These are phyloP conservation scores for Trichoplusia ni DNA, from an alignment of 1,140 invertebrate species.

Conservation along the genomic window DNA sequence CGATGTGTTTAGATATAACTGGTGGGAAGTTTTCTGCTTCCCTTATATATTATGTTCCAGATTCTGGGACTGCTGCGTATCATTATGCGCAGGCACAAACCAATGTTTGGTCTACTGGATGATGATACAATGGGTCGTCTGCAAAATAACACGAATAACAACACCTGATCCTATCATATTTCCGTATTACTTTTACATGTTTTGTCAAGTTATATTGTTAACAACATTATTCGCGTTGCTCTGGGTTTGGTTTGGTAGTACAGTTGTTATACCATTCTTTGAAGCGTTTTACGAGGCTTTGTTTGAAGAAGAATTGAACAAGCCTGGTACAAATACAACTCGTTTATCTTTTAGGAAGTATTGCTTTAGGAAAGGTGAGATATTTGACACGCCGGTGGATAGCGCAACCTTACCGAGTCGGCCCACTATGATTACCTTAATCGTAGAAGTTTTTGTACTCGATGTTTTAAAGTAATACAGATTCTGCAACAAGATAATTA, in stretches of 20 bases:
- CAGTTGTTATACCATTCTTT: slow-evolving; percentile 59
- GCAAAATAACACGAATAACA: slow-evolving; percentile 56
- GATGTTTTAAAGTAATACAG: slow-evolving; percentile 31
- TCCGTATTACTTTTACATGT: slow-evolving; percentile 72
- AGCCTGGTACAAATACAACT: slow-evolving; percentile 27
- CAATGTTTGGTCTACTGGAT: slow-evolving; percentile 67
- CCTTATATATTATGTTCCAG: slow-evolving; percentile 65
- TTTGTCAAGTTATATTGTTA: slow-evolving; percentile 62
- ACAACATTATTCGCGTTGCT: slow-evolving; percentile 53
- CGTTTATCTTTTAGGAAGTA: slow-evolving; percentile 60
- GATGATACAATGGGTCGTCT: slow-evolving; percentile 64
- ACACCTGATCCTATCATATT: slow-evolving; percentile 64
- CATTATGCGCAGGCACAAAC: slow-evolving; percentile 61
- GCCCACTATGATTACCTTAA: slow-evolving; percentile 28
- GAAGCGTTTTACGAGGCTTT: slow-evolving; percentile 48
- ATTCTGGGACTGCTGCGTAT: slow-evolving; percentile 58
- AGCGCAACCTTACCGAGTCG: slow-evolving; percentile 19
- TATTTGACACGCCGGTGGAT: slow-evolving; percentile 56
- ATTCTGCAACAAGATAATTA: neutral
- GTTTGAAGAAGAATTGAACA: slow-evolving; percentile 5
- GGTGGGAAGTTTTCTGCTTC: slow-evolving; percentile 69
- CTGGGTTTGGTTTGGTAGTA: slow-evolving; percentile 60
- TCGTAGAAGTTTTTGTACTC: slow-evolving; percentile 33
- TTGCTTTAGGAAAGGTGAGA: slow-evolving; percentile 71
- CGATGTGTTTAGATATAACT: slow-evolving; percentile 55